Base-by-base conservation (phyloP, 1,140 invertebrate species). In the Pteromalus puparum region DNA sequence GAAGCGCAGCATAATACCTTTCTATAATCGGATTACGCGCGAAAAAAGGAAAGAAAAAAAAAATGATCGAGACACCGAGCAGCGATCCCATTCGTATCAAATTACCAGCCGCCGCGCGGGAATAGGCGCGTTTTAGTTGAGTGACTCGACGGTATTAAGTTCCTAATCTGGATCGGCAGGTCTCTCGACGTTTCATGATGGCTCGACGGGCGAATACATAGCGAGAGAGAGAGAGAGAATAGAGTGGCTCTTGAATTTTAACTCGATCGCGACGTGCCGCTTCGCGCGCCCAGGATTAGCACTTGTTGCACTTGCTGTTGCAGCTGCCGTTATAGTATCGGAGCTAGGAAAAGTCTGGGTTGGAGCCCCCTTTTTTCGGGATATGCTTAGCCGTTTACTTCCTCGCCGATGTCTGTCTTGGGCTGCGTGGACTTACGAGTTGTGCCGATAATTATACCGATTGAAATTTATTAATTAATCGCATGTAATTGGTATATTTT, bases 231-330 rank as follows among this genome's bases (percentile, higher is more conserved):
- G 42, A 48, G 10, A 42, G 38, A 21, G 38, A 21, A 61, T 24
- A 9, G 46, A 77, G 75, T 21, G 34, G 77, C 61, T 38, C 61
- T 79, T 79, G 53, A 79, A 79, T 79, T 79, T 79, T 79, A 79
- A 79, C 34, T 68, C 18, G 61, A 61, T 65, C 53, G 77, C 53
- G 77, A 79, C n/a, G 75, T 77, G 48, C 15, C 21, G 75, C 26
- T 28, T n/a, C 53, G 15, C 0, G 74, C 24, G 74, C 24, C 42
- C 5, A 15, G 53, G 26, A 65, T 67, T 78, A 67, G 61, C 77
- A 79, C 77, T 79, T 79, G 77, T 79, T 79, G 77, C 77, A 38
- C 18, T 18, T 2, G 13, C 5, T 24, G 42, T 21, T 9, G 42
- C 46, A 24, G 42, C 21, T 53, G 42, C 42, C 15, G 46, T 12